Evolutionary conservation across 2,113 vertebrate genomes (phyloP).

Genomic region (Cephalopholis sonnerati): DNA sequence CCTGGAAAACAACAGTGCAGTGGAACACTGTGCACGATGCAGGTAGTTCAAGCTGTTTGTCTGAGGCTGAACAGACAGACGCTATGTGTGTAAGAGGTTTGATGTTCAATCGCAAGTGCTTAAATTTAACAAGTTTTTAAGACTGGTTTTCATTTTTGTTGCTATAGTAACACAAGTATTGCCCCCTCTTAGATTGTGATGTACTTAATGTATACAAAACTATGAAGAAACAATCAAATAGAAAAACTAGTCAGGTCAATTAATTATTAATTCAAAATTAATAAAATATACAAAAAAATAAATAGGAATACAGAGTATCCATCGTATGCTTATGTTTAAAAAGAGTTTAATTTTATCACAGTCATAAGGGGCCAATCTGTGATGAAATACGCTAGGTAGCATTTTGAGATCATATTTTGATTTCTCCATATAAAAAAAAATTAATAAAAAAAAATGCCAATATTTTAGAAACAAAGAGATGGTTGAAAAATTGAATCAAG

Average conservation of each 20-base stretch:
- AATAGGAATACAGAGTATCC: not conserved
- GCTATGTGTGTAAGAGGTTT: not conserved
- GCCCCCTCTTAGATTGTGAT: not conserved
- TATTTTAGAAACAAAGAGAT: not conserved
- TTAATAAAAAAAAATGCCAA: not conserved
- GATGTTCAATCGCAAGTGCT: not conserved
- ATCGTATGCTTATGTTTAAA: not conserved
- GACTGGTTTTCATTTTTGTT: not conserved
- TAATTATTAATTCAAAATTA: not conserved
- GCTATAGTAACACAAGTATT: not conserved
- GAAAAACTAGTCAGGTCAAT: not conserved
- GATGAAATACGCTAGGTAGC: not conserved
- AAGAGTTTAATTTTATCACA: not conserved
- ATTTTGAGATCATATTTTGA: no score
- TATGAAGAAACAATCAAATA: not conserved
- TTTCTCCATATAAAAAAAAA: not conserved
- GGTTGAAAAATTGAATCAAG: not conserved
- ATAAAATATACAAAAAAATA: not conserved
- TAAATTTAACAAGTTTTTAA: no score
- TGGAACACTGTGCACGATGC: not conserved
- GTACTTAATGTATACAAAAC: not conserved
- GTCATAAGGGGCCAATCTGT: not conserved
- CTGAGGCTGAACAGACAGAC: not conserved
- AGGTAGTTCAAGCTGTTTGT: conserved; percentile 16
- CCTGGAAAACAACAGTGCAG: conserved; percentile 2